Evolutionary conservation across 2,113 vertebrate genomes (phyloP).

Genomic region (Myocastor coypus): DNA sequence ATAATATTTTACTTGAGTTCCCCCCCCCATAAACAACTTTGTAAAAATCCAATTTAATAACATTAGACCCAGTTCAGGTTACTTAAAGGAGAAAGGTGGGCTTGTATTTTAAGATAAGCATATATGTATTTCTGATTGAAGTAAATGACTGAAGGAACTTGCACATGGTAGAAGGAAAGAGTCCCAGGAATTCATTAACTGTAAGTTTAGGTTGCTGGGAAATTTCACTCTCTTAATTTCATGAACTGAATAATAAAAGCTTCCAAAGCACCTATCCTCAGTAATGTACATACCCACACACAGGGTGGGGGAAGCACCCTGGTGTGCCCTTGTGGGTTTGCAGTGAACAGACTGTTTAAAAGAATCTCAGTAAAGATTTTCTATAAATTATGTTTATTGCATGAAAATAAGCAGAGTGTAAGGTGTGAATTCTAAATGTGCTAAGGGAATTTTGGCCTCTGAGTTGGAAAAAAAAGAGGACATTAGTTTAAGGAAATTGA

Average conservation of each 20-base stretch:
- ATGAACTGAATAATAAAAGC: slow-evolving; percentile 37
- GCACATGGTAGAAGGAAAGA: not conserved
- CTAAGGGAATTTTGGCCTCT: not conserved
- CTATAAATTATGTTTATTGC: slow-evolving; percentile 64
- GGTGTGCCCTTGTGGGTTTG: not conserved
- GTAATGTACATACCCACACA: not conserved
- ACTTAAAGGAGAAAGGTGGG: not conserved
- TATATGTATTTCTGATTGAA: slow-evolving; percentile 8
- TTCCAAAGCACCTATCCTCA: not conserved
- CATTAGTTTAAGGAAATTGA: slow-evolving; percentile 51
- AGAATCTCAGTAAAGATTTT: slow-evolving; percentile 52
- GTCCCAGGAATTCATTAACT: slow-evolving; percentile 22
- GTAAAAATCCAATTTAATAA: slow-evolving; percentile 66
- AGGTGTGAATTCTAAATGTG: not conserved
- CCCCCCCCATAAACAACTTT: not conserved
- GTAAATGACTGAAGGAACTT: slow-evolving; percentile 7
- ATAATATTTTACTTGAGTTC: slow-evolving; percentile 45
- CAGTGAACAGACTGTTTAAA: slow-evolving; percentile 40
- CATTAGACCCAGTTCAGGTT: slow-evolving; percentile 47
- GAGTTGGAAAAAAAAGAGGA: slow-evolving; percentile 52
- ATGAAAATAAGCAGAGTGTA: not conserved
- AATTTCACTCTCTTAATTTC: slow-evolving; percentile 35
- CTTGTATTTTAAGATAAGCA: slow-evolving; percentile 52
- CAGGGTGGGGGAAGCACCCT: not conserved
- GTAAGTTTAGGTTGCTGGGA: slow-evolving; percentile 17